A percentile compares a stretch with the other conserved stretches of the same genome.
Evolutionary conservation across 2,888 invertebrate genomes (phyloP).

Genomic region (Palloptera scutellata): DNA sequence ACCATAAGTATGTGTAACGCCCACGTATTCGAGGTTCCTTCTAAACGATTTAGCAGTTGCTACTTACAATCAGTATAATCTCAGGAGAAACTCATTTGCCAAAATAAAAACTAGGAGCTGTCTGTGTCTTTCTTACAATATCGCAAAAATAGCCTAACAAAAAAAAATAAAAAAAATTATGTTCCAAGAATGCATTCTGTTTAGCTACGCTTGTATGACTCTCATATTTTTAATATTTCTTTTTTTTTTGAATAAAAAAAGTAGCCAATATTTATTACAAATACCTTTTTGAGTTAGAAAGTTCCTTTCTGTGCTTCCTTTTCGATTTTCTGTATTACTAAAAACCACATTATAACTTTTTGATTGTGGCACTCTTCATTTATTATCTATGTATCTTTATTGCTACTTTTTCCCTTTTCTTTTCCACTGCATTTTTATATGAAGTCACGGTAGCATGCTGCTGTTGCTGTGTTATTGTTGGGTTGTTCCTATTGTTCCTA

Average conservation of each 20-base stretch:
- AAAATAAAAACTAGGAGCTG: not conserved
- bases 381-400: not conserved
- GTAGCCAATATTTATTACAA: no score
- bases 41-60: not conserved
- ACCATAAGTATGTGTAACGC: no score
- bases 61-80: not conserved
- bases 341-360: not conserved
- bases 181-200: not conserved
- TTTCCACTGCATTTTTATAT: not conserved
- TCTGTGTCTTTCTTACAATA: no score
- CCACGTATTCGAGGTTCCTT: no score
- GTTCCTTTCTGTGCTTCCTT: not conserved
- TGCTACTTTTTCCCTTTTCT: not conserved
- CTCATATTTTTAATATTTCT: slow-evolving; percentile 6
- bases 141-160: no score
- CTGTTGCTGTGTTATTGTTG: not conserved
- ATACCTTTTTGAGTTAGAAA: not conserved
- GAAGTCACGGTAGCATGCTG: no score
- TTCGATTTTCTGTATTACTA: not conserved
- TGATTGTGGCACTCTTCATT: slow-evolving; percentile 3
- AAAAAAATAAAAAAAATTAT: no score
- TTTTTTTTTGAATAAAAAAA: slow-evolving; percentile 5
- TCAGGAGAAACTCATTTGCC: not conserved
- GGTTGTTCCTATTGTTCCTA: not conserved
- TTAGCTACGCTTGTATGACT: slow-evolving; percentile 6